These are phyloP conservation scores for Lathamus discolor DNA, from an alignment of 2,113 vertebrate species.

Conservation along the genomic window DNA sequence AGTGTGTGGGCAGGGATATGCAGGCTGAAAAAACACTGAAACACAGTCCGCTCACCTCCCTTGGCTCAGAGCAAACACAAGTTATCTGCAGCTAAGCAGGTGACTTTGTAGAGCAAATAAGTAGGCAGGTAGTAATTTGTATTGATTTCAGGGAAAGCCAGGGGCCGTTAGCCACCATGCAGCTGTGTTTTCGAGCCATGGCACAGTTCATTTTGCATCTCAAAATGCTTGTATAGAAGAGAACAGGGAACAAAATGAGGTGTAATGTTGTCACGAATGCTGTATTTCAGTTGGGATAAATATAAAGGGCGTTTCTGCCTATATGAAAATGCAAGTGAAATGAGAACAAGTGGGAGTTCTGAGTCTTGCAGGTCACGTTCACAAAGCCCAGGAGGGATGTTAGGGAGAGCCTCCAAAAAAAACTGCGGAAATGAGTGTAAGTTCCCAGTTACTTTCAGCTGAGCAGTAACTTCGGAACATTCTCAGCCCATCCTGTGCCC, in stretches of 20 bases:
- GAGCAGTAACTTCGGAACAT: not conserved
- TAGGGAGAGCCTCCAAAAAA: not conserved
- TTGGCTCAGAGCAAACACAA: not conserved
- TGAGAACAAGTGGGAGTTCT: not conserved
- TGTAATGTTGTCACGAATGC: not conserved
- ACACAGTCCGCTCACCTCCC: not conserved
- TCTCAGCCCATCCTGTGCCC: not conserved
- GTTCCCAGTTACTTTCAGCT: not conserved
- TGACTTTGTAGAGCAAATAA: not conserved
- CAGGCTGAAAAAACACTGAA: not conserved
- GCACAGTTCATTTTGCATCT: not conserved
- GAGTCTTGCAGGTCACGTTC: not conserved
- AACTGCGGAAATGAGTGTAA: not conserved
- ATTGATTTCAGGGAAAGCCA: not conserved
- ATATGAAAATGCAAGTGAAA: not conserved
- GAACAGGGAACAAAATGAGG: not conserved
- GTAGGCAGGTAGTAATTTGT: not conserved
- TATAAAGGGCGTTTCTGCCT: not conserved
- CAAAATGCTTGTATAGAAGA: not conserved
- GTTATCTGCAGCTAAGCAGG: not conserved
- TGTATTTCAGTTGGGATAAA: not conserved
- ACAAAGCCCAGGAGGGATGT: not conserved
- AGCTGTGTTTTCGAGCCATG: not conserved
- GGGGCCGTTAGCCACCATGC: fast-evolving
- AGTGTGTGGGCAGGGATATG: not conserved